Base-by-base conservation (phyloP, 2,113 vertebrate species). In the Chaenocephalus aceratus region DNA sequence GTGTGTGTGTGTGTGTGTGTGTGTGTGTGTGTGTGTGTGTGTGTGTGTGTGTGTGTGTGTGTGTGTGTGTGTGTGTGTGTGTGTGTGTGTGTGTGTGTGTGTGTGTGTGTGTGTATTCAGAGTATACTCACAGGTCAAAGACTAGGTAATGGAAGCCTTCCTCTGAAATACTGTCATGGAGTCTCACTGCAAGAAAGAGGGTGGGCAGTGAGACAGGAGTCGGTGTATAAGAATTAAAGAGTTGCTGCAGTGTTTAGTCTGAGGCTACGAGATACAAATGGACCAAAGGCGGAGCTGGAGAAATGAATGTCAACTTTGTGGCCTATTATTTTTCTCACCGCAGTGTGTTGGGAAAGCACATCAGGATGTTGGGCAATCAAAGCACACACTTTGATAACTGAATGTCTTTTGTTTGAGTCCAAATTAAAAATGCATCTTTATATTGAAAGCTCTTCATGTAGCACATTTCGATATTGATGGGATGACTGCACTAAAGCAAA, bases 141-240 rank as follows among this genome's bases (percentile, higher is more conserved):
- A 94, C 93, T 48, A 94, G 92, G 92, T 94, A 94, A 91, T 94
- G 93, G 87, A 94, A 94, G 57, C 93, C 93, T 89, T 94, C 91
- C 84, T 94, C 93, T 86, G 93, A 93, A 90, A 94, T 94, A 91
- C 93, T 94, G 91, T 94, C 93, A 86, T 94, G 93, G 77, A 94
- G 93, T 77, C 93, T 88, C 90, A 94, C 93, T 94, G 91, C 34
- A 87, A 78, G 67, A 79, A 68, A 86, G 30, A 77, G 26, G 69
- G 53, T 13, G 15, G 36, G 30, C 71, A 69, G 70, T 86, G 46
- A 84, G 57, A 66, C 26, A 65, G 61, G 46, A 56, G 63, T 26
- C 9, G 56, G 41, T 41, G 26, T 46, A 14, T 36, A 62, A 69
- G 21, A 52, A 54, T 58, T 2, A 23, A 51, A 58, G 16, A 62